phyloP scores from a whole-genome alignment of 2,888 invertebrate genomes.

The Ommatoiulus sabulosus region DNA sequence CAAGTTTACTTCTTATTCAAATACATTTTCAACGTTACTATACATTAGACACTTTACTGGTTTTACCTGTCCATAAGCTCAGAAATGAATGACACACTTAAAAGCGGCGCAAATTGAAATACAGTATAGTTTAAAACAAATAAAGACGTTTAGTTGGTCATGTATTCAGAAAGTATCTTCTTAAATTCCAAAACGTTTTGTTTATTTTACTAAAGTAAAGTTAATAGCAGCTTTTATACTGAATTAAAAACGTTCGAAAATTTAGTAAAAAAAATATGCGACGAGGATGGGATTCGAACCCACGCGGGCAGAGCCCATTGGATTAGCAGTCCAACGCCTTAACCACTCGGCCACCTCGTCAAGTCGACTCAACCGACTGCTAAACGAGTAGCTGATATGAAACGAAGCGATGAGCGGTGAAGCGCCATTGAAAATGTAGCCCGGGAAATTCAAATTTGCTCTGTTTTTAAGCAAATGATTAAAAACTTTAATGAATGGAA shows the following conservation, averaged over 20 bases:
- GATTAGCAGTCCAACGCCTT: slow-evolving; percentile 49
- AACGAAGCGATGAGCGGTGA: neutral
- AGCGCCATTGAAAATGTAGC: neutral
- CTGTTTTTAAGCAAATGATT: no score
- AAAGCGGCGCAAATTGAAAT: no score
- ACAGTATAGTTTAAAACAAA: no score
- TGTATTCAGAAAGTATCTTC: no score
- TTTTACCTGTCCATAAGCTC: no score
- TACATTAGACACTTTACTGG: no score
- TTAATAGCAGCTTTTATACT: neutral
- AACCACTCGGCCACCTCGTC: slow-evolving; percentile 52
- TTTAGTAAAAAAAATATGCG: neutral
- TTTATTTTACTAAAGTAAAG: neutral
- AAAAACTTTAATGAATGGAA: no score
- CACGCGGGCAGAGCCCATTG: no score
- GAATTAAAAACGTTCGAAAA: neutral
- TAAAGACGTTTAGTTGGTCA: no score
- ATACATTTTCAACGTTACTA: no score
- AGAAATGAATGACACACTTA: no score
- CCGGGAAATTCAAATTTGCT: neutral
- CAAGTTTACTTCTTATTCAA: no score
- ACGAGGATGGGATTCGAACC: slow-evolving; percentile 37
- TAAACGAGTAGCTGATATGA: neutral
- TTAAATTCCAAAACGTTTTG: neutral
- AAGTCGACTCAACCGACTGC: neutral